Conservation (phyloP, 1,140 invertebrate species). For the Leptinotarsa defecta region DNA sequence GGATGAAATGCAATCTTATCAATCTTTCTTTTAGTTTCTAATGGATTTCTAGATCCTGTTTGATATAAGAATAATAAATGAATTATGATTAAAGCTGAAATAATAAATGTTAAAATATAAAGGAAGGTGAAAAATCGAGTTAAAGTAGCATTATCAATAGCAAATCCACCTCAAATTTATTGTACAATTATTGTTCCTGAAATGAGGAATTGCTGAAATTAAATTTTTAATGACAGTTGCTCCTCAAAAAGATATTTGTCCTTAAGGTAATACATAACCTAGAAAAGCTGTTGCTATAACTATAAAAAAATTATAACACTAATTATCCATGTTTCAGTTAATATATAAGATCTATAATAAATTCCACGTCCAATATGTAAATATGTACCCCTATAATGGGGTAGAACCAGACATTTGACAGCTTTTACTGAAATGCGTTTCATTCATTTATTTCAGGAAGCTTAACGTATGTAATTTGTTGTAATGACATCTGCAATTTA, state of each 20-base stretch:
- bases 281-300: conserved; percentile 69
- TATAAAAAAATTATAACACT: conserved; percentile 64
- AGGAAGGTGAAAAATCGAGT: conserved; percentile 73
- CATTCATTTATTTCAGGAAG: too few species aligned
- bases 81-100: conserved; percentile 62
- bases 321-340: conserved; percentile 61
- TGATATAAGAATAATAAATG: conserved; percentile 68
- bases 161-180: conserved; percentile 73
- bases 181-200: conserved; percentile 63
- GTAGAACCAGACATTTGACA: too few species aligned
- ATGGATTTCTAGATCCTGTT: conserved; percentile 65
- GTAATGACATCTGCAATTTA: too few species aligned
- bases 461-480: too few species aligned
- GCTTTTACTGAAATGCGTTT: too few species aligned
- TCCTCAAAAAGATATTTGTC: conserved; percentile 75
- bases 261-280: conserved; percentile 72
- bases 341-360: conserved; percentile 62
- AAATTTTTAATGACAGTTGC: conserved; percentile 75
- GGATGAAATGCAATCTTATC: conserved; percentile 68
- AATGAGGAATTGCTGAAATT: conserved; percentile 68
- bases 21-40: conserved; percentile 64
- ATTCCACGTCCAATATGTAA: conserved; percentile 56
- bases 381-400: too few species aligned
- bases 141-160: conserved; percentile 69
- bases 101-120: conserved; percentile 71